phyloP scores from a whole-genome alignment of 2,888 invertebrate genomes.

The Papilio protenor region DNA sequence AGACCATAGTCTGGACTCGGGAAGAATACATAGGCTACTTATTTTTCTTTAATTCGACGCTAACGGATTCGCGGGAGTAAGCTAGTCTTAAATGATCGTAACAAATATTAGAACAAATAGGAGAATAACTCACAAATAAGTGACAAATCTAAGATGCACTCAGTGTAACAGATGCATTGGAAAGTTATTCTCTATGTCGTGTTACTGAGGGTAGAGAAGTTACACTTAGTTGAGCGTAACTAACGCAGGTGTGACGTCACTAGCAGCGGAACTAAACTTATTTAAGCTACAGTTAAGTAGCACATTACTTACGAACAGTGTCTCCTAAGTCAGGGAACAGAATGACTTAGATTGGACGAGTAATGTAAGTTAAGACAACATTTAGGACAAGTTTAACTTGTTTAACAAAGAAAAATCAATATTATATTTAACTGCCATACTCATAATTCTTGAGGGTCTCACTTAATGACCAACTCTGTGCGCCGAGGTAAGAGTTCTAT shows the following conservation, averaged over 20 bases:
- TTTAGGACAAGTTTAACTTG: not conserved
- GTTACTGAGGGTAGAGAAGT: not conserved
- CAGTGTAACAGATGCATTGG: not conserved
- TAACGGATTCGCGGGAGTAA: too few species aligned
- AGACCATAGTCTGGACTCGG: too few species aligned
- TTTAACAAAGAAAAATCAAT: not conserved
- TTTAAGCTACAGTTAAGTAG: constrained; percentile 8
- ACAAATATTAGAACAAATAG: too few species aligned
- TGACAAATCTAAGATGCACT: not conserved
- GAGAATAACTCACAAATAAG: not conserved
- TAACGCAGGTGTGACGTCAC: constrained; percentile 8
- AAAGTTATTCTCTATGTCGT: not conserved
- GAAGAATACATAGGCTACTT: too few species aligned
- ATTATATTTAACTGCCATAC: not conserved
- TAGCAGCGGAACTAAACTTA: constrained; percentile 13
- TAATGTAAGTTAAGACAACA: not conserved
- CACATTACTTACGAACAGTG: constrained; percentile 13
- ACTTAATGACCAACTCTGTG: not conserved
- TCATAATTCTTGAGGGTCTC: not conserved
- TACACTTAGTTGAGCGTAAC: not conserved
- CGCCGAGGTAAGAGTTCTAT: too few species aligned
- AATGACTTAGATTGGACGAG: constrained; percentile 3
- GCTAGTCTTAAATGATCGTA: too few species aligned
- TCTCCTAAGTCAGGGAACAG: constrained; percentile 1
- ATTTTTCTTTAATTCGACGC: too few species aligned